Conservation (phyloP, 2,113 vertebrate genomes). For the Chionodraco myersi region DNA sequence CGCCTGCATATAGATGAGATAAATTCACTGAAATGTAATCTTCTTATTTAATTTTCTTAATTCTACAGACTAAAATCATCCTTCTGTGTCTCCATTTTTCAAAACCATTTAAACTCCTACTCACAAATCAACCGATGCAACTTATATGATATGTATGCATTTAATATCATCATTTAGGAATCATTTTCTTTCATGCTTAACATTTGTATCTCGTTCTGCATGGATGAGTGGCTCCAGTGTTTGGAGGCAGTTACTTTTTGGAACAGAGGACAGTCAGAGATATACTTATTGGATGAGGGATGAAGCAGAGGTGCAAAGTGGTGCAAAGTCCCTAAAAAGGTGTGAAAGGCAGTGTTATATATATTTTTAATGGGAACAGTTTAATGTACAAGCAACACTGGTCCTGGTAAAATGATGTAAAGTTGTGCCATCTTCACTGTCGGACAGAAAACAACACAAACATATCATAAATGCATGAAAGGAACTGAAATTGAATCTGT, state of each 20-base stretch:
- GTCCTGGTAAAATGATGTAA: not conserved
- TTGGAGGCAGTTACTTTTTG: too few species aligned
- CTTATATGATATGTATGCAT: not conserved
- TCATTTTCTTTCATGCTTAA: not conserved
- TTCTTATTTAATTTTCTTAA: too few species aligned
- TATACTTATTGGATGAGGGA: not conserved
- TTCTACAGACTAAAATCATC: too few species aligned
- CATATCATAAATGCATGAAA: not conserved
- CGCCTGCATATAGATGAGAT: not conserved
- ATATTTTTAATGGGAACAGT: not conserved
- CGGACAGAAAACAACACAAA: not conserved
- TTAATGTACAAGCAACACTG: too few species aligned
- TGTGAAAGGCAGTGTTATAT: not conserved
- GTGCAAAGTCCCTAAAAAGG: not conserved
- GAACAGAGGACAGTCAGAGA: too few species aligned
- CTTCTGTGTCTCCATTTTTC: too few species aligned
- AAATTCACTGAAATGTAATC: not conserved
- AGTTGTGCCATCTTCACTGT: not conserved
- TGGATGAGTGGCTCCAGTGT: too few species aligned
- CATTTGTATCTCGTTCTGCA: too few species aligned
- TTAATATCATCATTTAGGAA: too few species aligned
- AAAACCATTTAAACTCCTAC: not conserved
- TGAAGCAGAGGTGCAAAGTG: not conserved
- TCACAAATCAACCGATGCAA: not conserved
- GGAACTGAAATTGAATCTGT: not conserved